These are phyloP conservation scores for Mastomys natalensis DNA, from an alignment of 2,113 vertebrate genomes.

Conservation along the genomic window DNA sequence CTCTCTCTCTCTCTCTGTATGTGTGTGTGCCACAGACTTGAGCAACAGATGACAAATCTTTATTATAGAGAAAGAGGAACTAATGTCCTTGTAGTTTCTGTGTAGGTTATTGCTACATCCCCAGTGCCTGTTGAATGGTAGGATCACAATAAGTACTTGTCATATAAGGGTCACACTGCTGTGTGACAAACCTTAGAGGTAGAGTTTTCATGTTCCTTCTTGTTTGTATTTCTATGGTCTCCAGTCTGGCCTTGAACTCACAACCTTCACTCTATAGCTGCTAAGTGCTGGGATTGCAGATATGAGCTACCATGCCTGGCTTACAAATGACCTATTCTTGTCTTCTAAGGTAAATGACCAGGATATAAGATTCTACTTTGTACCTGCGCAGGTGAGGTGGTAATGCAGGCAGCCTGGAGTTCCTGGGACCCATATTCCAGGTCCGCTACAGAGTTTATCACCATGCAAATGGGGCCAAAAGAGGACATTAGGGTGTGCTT, in stretches of 20 bases:
- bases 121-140: background rate
- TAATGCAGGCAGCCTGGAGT: background rate
- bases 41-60: conserved; percentile 23
- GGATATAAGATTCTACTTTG: background rate
- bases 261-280: background rate
- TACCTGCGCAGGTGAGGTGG: background rate
- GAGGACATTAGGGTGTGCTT: background rate
- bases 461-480: background rate
- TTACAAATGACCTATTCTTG: background rate
- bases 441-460: background rate
- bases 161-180: background rate
- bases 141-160: conserved; percentile 17
- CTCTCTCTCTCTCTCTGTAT: too few relatives aligned
- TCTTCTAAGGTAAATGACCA: background rate
- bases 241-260: background rate
- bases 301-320: background rate
- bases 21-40: background rate
- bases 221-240: background rate
- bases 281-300: background rate
- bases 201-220: background rate
- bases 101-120: background rate
- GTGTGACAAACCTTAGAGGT: conserved; percentile 16
- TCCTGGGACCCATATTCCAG: background rate
- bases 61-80: conserved; percentile 57
- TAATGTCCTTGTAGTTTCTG: background rate